Percentiles rank a stretch among this genome's conserved stretches.
phyloP scores from a whole-genome alignment of 2,888 invertebrate genomes.

The Leptarthrus brevirostris region DNA sequence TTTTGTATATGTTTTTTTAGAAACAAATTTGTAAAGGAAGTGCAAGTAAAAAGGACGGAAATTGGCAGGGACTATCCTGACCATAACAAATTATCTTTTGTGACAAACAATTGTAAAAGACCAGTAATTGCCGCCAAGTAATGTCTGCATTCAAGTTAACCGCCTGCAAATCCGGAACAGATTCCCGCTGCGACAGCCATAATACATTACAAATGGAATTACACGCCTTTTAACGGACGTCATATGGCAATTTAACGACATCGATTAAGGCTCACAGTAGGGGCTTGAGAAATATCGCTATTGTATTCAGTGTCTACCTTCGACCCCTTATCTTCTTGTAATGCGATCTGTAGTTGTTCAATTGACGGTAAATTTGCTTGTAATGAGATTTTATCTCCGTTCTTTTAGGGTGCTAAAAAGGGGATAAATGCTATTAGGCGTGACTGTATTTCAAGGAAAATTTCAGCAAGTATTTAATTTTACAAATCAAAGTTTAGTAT shows the following conservation, averaged over 20 bases:
- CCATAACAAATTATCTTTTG: conserved; percentile 6
- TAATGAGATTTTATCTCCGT: conserved; percentile 31
- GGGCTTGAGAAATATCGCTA: conserved; percentile 39
- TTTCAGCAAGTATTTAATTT: neutral
- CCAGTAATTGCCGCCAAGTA: conserved; percentile 47
- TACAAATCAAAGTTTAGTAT: neutral
- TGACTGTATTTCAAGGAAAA: too few relatives aligned
- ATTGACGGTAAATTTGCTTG: conserved; percentile 47
- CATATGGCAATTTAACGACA: conserved; percentile 49
- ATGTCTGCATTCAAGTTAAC: neutral
- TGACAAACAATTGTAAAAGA: conserved; percentile 24
- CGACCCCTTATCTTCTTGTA: conserved; percentile 48
- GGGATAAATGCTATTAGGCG: neutral
- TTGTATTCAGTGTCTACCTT: conserved; percentile 27
- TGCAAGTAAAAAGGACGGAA: neutral
- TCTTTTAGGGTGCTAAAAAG: neutral
- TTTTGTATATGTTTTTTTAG: conserved; percentile 4
- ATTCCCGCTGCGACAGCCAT: conserved; percentile 48
- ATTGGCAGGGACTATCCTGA: conserved; percentile 16
- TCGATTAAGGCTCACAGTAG: conserved; percentile 46
- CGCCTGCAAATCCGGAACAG: conserved; percentile 39
- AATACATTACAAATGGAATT: conserved; percentile 50
- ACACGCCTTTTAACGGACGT: conserved; percentile 52
- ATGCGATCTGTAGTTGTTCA: conserved; percentile 52
- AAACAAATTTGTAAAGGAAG: conserved; percentile 26